Evolutionary conservation across 2,113 vertebrate species (phyloP).

Genomic region (Pandion haliaetus): DNA sequence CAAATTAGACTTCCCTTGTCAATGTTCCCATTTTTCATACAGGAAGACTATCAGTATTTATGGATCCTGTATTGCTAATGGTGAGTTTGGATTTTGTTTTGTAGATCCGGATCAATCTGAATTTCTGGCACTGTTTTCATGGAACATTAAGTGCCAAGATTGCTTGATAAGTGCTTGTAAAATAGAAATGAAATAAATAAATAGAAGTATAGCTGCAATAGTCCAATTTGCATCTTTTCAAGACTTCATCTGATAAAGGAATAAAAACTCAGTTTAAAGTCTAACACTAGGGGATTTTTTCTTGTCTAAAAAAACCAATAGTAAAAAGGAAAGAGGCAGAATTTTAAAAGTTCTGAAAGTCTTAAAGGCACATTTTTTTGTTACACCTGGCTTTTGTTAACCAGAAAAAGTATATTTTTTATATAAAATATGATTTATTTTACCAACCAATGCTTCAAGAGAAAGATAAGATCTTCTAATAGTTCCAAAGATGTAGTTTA

Average conservation of each 20-base stretch:
- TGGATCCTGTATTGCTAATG: background rate
- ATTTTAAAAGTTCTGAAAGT: background rate
- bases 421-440: background rate
- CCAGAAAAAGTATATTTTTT: background rate
- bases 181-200: conserved; percentile 16
- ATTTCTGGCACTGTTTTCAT: background rate
- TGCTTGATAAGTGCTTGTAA: background rate
- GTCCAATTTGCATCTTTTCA: background rate
- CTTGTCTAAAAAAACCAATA: background rate
- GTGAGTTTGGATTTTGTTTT: background rate
- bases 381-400: background rate
- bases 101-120: background rate
- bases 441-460: background rate
- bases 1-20: background rate
- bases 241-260: background rate
- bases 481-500: background rate
- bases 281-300: background rate
- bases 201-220: background rate
- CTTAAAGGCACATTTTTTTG: background rate
- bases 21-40: background rate
- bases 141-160: background rate
- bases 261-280: background rate
- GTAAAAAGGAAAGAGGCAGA: background rate
- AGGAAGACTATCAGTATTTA: background rate
- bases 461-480: background rate